Conservation (phyloP, 1,140 invertebrate genomes). For the Trichonephila clavata region DNA sequence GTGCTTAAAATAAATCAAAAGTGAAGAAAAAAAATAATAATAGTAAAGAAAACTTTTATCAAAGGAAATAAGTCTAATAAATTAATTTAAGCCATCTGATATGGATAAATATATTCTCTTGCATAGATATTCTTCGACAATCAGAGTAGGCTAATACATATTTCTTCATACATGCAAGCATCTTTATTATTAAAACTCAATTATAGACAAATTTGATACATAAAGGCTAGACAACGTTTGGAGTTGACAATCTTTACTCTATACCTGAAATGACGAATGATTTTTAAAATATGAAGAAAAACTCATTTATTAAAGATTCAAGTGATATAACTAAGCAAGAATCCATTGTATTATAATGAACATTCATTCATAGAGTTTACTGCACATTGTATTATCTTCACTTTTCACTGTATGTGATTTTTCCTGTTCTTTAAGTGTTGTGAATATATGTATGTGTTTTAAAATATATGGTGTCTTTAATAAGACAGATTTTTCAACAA, state of each 20-base stretch:
- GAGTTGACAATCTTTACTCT: slow-evolving; percentile 23
- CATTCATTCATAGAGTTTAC: slow-evolving; percentile 23
- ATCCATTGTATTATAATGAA: slow-evolving; percentile 17
- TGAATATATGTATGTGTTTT: slow-evolving; percentile 19
- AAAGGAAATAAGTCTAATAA: too few species aligned
- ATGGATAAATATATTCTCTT: neutral
- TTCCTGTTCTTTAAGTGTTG: slow-evolving; percentile 30
- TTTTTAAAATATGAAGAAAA: slow-evolving; percentile 1
- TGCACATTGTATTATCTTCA: slow-evolving; percentile 17
- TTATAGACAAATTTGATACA: neutral
- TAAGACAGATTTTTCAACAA: slow-evolving; percentile 11
- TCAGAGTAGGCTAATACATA: slow-evolving; percentile 6
- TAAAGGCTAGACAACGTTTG: neutral
- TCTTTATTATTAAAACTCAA: neutral
- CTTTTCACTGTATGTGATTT: slow-evolving; percentile 23
- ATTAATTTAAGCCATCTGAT: too few species aligned
- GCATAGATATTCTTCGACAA: slow-evolving; percentile 14
- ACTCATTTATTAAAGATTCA: neutral
- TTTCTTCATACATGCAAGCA: neutral
- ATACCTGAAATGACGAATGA: neutral
- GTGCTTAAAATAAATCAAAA: too few species aligned
- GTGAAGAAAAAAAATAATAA: too few species aligned
- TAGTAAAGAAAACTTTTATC: too few species aligned
- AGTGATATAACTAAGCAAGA: slow-evolving; percentile 37
- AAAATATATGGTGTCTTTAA: neutral